Evolutionary conservation across 2,797 vertebrate species (phyloP).

Genomic region (Cynodonichthys magdalenae): DNA sequence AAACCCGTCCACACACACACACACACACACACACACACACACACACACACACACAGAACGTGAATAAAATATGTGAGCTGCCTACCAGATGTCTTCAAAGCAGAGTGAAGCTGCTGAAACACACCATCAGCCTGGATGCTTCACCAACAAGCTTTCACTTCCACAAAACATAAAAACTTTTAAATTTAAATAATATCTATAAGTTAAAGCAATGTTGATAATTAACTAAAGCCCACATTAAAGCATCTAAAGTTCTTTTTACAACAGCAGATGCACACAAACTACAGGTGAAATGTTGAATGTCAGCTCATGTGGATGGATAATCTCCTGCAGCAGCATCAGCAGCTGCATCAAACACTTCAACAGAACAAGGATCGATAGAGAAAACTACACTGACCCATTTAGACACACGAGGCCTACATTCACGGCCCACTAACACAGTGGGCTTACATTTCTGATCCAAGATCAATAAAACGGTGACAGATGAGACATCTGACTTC

Average conservation of each 20-base stretch:
- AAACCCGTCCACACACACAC: too few relatives aligned
- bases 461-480: slow-evolving; percentile 53
- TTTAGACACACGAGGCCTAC: slow-evolving; percentile 28
- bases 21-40: not conserved
- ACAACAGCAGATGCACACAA: too few relatives aligned
- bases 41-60: slow-evolving; percentile 11
- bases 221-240: not conserved
- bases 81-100: slow-evolving; percentile 45
- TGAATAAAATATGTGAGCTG: slow-evolving; percentile 66
- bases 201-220: not conserved
- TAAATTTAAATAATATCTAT: too few relatives aligned
- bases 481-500: slow-evolving; percentile 15
- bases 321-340: slow-evolving; percentile 35
- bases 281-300: too few relatives aligned
- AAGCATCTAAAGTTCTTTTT: not conserved
- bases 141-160: not conserved
- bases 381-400: slow-evolving; percentile 47
- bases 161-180: not conserved
- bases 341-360: slow-evolving; percentile 43
- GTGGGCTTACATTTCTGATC: slow-evolving; percentile 59
- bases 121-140: not conserved
- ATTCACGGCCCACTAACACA: slow-evolving; percentile 49
- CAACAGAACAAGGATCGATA: slow-evolving; percentile 53
- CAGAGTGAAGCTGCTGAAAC: not conserved
- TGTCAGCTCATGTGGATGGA: slow-evolving; percentile 18